These are phyloP conservation scores for Austrolebias charrua DNA, from an alignment of 2,797 vertebrate genomes.

Conservation along the genomic window DNA sequence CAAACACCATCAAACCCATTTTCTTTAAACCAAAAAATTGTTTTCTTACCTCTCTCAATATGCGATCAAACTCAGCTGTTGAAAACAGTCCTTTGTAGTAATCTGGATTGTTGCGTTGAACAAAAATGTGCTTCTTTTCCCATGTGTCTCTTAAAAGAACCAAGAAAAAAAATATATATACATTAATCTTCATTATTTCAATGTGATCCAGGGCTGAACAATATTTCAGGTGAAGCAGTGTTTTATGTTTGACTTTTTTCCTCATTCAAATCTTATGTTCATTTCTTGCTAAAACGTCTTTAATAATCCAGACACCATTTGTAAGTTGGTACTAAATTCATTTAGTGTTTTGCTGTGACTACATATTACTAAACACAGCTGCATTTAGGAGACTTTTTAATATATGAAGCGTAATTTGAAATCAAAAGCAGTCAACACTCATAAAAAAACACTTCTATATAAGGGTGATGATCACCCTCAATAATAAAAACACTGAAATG, in stretches of 20 bases:
- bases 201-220: too few species aligned
- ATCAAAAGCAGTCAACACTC: too few species aligned
- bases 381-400: neutral
- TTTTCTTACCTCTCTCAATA: slow-evolving; percentile 80
- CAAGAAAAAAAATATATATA: neutral
- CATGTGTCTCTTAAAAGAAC: slow-evolving; percentile 80
- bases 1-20: neutral
- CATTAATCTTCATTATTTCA: too few species aligned
- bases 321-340: neutral
- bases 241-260: too few species aligned
- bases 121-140: slow-evolving; percentile 89
- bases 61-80: slow-evolving; percentile 86
- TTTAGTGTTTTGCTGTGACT: neutral
- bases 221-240: too few species aligned
- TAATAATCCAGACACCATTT: too few species aligned
- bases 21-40: too few species aligned
- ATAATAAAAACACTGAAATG: neutral
- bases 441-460: too few species aligned
- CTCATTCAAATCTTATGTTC: too few species aligned
- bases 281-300: too few species aligned
- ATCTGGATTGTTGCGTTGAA: slow-evolving; percentile 80
- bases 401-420: too few species aligned
- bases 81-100: slow-evolving; percentile 93
- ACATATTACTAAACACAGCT: neutral
- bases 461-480: neutral